Conservation (phyloP, 2,797 vertebrate genomes). For the Poecile montanus region DNA sequence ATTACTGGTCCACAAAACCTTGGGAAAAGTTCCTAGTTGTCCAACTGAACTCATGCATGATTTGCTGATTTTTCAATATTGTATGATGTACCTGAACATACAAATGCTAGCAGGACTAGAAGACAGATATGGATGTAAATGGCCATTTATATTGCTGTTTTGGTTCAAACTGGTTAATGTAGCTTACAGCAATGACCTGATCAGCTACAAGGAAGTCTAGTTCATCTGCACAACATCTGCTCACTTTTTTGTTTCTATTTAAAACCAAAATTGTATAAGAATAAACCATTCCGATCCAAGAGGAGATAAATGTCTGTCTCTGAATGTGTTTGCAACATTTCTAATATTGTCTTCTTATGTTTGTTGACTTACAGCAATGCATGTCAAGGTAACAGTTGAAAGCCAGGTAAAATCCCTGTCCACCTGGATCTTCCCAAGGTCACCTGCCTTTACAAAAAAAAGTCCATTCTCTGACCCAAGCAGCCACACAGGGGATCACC, state of each 20-base stretch:
- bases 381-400: not conserved
- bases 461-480: not conserved
- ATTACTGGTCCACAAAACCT: not conserved
- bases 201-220: not conserved
- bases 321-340: not conserved
- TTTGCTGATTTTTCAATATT: not conserved
- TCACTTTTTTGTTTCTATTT: not conserved
- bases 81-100: not conserved
- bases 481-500: not conserved
- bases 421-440: not conserved
- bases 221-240: not conserved
- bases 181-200: not conserved
- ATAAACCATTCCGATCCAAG: not conserved
- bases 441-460: not conserved
- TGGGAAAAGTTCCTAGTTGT: not conserved
- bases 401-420: not conserved
- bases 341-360: not conserved
- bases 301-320: not conserved
- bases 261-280: not conserved
- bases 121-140: not conserved
- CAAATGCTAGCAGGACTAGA: not conserved
- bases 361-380: not conserved
- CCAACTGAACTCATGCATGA: not conserved
- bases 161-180: not conserved
- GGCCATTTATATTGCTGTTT: not conserved